Base-by-base conservation (phyloP, 2,888 invertebrate species). In the Noctua janthe region DNA sequence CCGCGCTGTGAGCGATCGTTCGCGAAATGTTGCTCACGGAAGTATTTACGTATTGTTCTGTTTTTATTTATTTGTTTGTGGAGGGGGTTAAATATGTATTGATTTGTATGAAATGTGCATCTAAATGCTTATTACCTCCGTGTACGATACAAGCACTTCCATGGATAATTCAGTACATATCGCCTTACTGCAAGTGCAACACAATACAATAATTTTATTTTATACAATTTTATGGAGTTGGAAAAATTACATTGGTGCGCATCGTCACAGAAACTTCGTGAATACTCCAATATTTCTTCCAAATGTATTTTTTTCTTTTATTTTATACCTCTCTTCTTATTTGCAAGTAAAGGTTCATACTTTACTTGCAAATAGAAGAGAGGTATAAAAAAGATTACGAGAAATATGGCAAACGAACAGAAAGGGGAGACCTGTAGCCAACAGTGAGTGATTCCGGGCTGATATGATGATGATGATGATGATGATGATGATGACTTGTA, bases 1-100 rank as follows among this genome's bases (percentile, higher is more conserved):
- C 70, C 85, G 81, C 89, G 85, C 90, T 70, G 88, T 93, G 94
- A 94, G 93, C 92, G 94, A 95, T 94, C 90, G 93, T 91, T 88
- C 82, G 70, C 82, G 80, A 80, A 84, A 84, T 54, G 76, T 71
- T 76, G 43, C 78, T 85, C 71, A 71, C 71, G 76, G 71, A 81
- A 77, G 81, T 87, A 81, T 87, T 86, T 74, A 71, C 71, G 87
- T 76, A 87, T 74, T 87, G 74, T 59, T 71, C n/a, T 66, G 29
- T 81, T 83, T 69, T 70, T 82, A 81, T 71, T 35, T 69, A 62
- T 80, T 75, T 79, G 67, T 83, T 71, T 73, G 35, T 69, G 17
- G 11, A 56, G 23, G n/a, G 39, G 67, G 8, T 69, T 43, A 17
- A 35, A 59, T 43, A 20, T 56, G 51, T 23, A 17, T 64, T 51